Evolutionary conservation across 2,888 invertebrate species (phyloP), one percentile per base, ranked within the genome.

Genomic region (Scrobipalpa atriplicella): DNA sequence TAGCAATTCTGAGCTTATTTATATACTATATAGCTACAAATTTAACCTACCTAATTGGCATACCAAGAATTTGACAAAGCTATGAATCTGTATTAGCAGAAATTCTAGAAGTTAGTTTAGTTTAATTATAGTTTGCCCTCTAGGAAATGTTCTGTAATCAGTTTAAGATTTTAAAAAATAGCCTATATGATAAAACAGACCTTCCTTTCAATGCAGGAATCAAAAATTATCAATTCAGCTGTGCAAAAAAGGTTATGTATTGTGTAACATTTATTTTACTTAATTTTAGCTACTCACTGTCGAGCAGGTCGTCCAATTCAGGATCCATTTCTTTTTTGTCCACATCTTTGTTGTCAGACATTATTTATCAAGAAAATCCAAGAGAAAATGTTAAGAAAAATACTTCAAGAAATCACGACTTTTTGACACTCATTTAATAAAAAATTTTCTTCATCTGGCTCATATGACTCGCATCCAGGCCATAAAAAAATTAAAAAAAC

Each of bases 241-340:
- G 0, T 72, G 70, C 71, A 73, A 76, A 66, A 70, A 63, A 89
- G 75, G 78, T 80, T 75, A 80, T 70, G 73, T 70, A 82, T 86
- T 86, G 86, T 87, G 84, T 85, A 84, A 85, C 71, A 73, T 68
- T 70, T 69, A 65, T 63, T 67, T 69, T 67, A 68, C 21, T 66
- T 72, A 72, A 69, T 68, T 36, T 47, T 18, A 41, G 47, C 68
- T 21, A 93, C 94, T 94, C 86, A 97, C 97, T 96, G 84, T 96
- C 95, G 73, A 97, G 86, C 75, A 97, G 91, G 73, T 96, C 95
- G 67, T 96, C 94, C 72, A 97, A 87, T 82, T 96, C 96, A 43
- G 95, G 93, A 76, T 96, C 96, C 38, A 87, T 87, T 8, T 86
- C 85, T 36, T 87, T 86, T 74, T 85, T 83, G 0, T 81, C 70